Percentiles rank a stretch among this genome's conserved stretches.
Evolutionary conservation across 92 coral and sea anemone species (phyloP).

Genomic region (Nematostella vectensis): DNA sequence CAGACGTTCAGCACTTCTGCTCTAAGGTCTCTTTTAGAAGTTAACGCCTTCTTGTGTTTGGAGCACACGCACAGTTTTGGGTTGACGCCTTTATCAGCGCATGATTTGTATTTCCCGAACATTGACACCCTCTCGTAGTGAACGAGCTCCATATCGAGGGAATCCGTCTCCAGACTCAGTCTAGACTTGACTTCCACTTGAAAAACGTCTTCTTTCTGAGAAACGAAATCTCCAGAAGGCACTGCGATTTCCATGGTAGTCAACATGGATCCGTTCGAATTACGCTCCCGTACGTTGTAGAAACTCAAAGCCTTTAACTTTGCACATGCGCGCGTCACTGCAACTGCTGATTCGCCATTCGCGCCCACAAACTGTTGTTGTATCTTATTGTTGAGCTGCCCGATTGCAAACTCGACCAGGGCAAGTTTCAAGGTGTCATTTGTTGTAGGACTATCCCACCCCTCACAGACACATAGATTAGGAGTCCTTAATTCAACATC

Average conservation of each 20-base stretch:
- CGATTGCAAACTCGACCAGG: conserved; percentile 69
- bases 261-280: conserved; percentile 35
- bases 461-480: conserved; percentile 72
- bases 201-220: conserved; percentile 52
- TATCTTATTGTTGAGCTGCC: conserved; percentile 53
- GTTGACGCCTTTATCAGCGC: conserved; percentile 45
- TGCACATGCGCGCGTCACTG: conserved; percentile 34
- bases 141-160: conserved; percentile 40
- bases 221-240: conserved; percentile 55
- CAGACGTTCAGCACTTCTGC: background rate
- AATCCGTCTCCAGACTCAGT: conserved; percentile 11
- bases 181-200: conserved; percentile 46
- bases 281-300: conserved; percentile 50
- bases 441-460: conserved; percentile 54
- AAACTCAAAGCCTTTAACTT: conserved; percentile 37
- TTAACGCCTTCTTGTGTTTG: background rate
- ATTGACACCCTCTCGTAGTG: conserved; percentile 50
- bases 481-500: conserved; percentile 62
- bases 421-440: conserved; percentile 38
- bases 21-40: background rate
- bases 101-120: conserved; percentile 45
- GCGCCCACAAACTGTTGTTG: conserved; percentile 16
- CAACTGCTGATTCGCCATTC: background rate
- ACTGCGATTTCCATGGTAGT: conserved; percentile 47
- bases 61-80: conserved; percentile 59